These are phyloP conservation scores for Nasua narica DNA, from an alignment of 2,797 vertebrate genomes.

Conservation along the genomic window DNA sequence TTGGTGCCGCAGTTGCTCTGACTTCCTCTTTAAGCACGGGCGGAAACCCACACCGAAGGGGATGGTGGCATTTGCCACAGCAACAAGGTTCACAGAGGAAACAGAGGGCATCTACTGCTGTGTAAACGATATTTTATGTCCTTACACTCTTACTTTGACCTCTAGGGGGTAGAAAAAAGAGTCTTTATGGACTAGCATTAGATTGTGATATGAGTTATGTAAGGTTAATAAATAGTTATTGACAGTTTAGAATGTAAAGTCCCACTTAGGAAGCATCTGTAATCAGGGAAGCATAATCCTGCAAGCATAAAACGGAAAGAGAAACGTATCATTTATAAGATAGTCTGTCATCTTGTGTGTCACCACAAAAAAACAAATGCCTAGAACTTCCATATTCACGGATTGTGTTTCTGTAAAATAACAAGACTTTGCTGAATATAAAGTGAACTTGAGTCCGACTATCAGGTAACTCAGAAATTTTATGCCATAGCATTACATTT, in stretches of 20 bases:
- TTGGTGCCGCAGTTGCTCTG: neutral
- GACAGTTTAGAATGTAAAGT: neutral
- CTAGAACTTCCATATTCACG: neutral
- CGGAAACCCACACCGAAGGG: neutral
- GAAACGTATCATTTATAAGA: neutral
- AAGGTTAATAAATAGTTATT: neutral
- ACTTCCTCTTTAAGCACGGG: neutral
- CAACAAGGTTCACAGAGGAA: neutral
- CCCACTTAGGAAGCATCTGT: neutral
- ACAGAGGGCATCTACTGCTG: neutral
- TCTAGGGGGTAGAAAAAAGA: neutral
- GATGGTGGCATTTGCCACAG: neutral
- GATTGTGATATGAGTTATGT: neutral
- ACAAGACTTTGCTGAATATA: neutral
- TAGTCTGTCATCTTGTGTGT: neutral
- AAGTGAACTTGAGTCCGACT: neutral
- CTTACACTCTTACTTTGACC: neutral
- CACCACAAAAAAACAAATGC: neutral
- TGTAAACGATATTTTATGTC: neutral
- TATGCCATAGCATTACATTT: neutral
- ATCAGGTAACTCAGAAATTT: neutral
- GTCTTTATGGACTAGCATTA: neutral
- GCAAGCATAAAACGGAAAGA: neutral
- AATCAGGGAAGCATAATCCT: neutral
- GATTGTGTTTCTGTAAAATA: neutral